Evolutionary conservation across 2,113 vertebrate genomes (phyloP), one percentile per base, ranked within the genome.

Genomic region (Nothobranchius furzeri): DNA sequence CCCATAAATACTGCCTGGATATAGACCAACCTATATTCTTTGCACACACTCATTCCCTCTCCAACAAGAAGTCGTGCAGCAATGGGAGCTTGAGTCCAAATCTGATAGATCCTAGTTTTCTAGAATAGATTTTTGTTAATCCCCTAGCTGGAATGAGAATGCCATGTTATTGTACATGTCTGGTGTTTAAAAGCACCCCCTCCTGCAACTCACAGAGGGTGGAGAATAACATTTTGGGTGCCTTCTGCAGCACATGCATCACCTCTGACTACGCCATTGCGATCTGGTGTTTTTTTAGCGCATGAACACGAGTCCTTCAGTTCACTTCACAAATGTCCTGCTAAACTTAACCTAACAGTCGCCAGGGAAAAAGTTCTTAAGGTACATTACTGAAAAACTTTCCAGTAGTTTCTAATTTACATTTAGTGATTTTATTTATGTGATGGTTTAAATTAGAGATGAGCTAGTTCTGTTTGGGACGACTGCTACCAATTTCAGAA

Each of bases 341-440:
- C 86, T 86, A 87, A 78, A 90, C 80, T 82, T 87, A 87, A 82
- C 74, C 64, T 60, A 30, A 62, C 70, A 49, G 82, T 85, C 81
- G 52, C 75, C 25, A 2, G 73, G 72, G 73, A 4, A 37, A 14
- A 49, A 20, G 46, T 42, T 11, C 5, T n/a, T 45, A 12, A 30
- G 55, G 25, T 12, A 42, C 35, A 10, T 24, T 46, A 70, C 35
- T 13, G 4, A 43, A 24, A 7, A 43, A 1, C 11, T 58, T 60
- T 45, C 49, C 42, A 48, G 47, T 35, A 20, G 20, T 20, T 20
- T 20, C 20, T 30, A 30, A 30, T 30, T 30, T 30, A 30, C 30
- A 30, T 30, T 30, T 4, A 30, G 30, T 30, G 30, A 1, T 30
- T 30, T 30, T 30, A 66, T 68, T 56, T 66, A 58, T 57, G 37